Conservation (phyloP, 1,140 invertebrate species). For the Tetragnatha versicolor region DNA sequence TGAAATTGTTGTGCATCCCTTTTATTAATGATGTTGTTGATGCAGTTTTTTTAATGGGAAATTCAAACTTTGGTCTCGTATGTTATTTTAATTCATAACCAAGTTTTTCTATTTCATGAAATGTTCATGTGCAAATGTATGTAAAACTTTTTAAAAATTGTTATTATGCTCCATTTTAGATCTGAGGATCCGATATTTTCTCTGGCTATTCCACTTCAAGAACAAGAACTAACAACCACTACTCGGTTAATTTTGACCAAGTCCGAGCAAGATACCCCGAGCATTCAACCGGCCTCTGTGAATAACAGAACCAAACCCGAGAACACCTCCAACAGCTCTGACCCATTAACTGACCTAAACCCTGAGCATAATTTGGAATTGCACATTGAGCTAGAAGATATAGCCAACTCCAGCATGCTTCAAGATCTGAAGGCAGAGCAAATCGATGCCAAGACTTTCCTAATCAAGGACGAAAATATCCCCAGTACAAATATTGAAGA, state of each 20-base stretch:
- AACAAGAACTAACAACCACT: slow-evolving; percentile 68
- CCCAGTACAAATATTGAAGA: no score
- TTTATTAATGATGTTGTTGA: no score
- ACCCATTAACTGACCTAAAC: background rate
- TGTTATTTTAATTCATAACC: no score
- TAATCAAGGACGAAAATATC: slow-evolving; percentile 23
- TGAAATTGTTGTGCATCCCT: no score
- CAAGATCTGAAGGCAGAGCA: slow-evolving; percentile 23
- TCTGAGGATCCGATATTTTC: slow-evolving; percentile 81
- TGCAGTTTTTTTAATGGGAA: no score
- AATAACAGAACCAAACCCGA: background rate
- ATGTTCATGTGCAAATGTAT: background rate
- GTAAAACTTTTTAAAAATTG: background rate
- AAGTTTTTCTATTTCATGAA: background rate
- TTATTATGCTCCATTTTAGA: background rate
- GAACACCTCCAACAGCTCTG: background rate
- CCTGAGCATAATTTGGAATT: background rate
- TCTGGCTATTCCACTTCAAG: slow-evolving; percentile 75
- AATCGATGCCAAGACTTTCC: slow-evolving; percentile 31
- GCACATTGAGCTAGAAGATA: slow-evolving; percentile 2
- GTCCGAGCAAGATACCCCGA: background rate
- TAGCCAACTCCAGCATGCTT: background rate
- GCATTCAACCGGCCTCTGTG: background rate
- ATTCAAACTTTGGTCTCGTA: no score
- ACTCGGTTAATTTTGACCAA: slow-evolving; percentile 28